Base-by-base conservation (phyloP, 2,888 invertebrate genomes). In the Drosophila recens region DNA sequence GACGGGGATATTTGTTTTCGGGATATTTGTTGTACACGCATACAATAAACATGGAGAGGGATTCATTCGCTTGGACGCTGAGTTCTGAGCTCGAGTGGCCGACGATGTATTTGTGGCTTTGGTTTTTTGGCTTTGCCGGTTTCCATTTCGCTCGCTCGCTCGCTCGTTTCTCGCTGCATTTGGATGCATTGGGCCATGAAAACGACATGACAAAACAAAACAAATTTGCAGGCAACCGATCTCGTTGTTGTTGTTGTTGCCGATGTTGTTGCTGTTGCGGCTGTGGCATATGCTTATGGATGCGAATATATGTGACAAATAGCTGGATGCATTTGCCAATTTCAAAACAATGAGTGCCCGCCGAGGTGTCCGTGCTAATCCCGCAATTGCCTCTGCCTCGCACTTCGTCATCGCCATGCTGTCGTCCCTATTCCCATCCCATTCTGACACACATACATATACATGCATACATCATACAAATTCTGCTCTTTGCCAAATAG, bases 131-230 rank as follows among this genome's bases (percentile, higher is more conserved):
- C 72, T 78, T 71, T 82, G 85, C 72, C 68, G 75, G 80, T 70
- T 85, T 80, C 72, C 72, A 72, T 79, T 71, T 73, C 78, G 67
- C 57, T 54, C 58, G 61, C 57, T 54, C 58, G 61, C 69, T 73
- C 78, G 67, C 57, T 54, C 58, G 61, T 76, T 67, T 65, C 53
- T 46, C 58, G 58, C 52, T 72, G 67, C 65, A 73, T 75, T 73
- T 48, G 67, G 62, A 85, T 82, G 84, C 90, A 90, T 75, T 90
- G 82, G 87, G 76, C 83, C 88, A 90, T 90, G 82, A 90, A 90
- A 87, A 72, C 80, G 91, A 85, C 82, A 90, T 90, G 90, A 89
- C 90, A 90, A 88, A 90, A 90, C 82, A 83, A 86, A 83, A 79
- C 82, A 85, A 82, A 80, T 78, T 81, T 70, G 62, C 42, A 54